A percentile compares a stretch with the other conserved stretches of the same genome.
Conservation (phyloP, 1,140 invertebrate genomes). For the Trachymyrmex cornetzi region DNA sequence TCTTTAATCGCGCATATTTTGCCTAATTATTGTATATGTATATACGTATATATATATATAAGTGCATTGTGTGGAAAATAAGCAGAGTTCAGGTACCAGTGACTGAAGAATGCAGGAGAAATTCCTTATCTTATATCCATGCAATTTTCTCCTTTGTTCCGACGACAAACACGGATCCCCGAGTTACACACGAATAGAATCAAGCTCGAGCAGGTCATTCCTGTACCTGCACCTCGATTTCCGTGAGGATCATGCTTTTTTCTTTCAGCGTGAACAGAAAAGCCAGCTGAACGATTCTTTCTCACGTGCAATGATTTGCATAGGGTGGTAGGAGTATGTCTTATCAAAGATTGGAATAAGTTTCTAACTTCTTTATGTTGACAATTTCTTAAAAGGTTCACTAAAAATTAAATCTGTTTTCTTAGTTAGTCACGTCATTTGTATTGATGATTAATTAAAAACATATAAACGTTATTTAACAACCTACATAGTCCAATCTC, state of each 20-base stretch:
- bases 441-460: background rate
- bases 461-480: background rate
- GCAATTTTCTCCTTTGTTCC: constrained; percentile 61
- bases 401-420: background rate
- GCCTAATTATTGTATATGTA: no score
- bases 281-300: constrained; percentile 58
- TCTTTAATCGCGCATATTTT: background rate
- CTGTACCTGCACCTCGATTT: constrained; percentile 43
- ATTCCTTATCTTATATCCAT: constrained; percentile 59
- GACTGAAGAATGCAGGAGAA: constrained; percentile 25
- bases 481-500: background rate
- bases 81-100: background rate
- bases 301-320: constrained; percentile 27
- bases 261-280: constrained; percentile 40
- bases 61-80: constrained; percentile 49
- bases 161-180: constrained; percentile 47
- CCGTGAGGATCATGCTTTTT: constrained; percentile 26
- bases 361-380: constrained; percentile 39
- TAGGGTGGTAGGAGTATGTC: constrained; percentile 8
- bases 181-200: constrained; percentile 57
- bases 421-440: background rate
- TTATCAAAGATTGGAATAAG: constrained; percentile 48
- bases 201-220: constrained; percentile 35
- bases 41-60: no score
- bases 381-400: constrained; percentile 4